These are phyloP conservation scores for Eupithecia abbreviata DNA, from an alignment of 2,888 invertebrate species.

Conservation along the genomic window DNA sequence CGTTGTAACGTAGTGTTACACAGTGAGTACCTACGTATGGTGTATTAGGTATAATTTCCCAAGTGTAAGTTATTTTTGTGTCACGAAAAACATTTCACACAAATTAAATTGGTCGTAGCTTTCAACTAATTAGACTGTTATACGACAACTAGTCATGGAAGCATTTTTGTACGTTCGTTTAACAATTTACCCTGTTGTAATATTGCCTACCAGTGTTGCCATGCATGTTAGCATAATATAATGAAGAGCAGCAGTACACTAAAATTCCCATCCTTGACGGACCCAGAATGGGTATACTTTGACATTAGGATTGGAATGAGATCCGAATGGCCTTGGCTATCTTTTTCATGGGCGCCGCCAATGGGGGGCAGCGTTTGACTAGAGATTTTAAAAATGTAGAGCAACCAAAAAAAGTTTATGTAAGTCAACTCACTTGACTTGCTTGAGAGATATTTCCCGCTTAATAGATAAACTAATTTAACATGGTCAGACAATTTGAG, in stretches of 20 bases:
- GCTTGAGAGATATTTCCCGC: too few species aligned
- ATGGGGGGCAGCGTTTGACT: too few species aligned
- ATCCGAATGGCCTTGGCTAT: not conserved
- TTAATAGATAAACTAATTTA: too few species aligned
- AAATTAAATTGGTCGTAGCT: conserved; percentile 49
- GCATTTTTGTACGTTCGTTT: not conserved
- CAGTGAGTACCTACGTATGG: not conserved
- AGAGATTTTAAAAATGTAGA: too few species aligned
- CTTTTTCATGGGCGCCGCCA: too few species aligned
- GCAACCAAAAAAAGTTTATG: too few species aligned
- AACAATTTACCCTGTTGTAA: not conserved
- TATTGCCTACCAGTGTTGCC: not conserved
- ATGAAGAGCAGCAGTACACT: not conserved
- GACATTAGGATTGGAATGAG: not conserved
- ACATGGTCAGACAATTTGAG: too few species aligned
- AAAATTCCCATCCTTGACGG: not conserved
- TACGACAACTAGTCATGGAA: not conserved
- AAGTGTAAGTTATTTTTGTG: conserved; percentile 44
- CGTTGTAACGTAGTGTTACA: too few species aligned
- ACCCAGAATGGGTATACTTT: not conserved
- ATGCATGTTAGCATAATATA: not conserved
- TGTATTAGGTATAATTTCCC: conserved; percentile 44
- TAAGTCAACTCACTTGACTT: too few species aligned
- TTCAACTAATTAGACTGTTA: conserved; percentile 42
- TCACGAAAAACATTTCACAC: conserved; percentile 54